These are phyloP conservation scores for Tanytarsus gracilentus DNA, from an alignment of 2,888 invertebrate genomes.

Conservation along the genomic window DNA sequence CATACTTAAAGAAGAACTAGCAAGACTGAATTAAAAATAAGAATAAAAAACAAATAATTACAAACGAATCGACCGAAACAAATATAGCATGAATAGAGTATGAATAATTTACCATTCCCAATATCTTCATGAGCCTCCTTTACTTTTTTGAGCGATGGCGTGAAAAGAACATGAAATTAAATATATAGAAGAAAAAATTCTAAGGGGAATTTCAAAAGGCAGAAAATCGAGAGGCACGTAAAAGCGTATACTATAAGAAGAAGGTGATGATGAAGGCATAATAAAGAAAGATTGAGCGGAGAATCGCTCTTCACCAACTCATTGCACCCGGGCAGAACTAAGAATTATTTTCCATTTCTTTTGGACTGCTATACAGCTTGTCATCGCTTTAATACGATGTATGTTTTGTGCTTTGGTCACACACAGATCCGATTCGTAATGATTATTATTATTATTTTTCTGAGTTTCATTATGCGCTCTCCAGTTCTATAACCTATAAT, in stretches of 20 bases:
- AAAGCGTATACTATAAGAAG: neutral
- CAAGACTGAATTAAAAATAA: neutral
- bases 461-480: no score
- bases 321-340: slow-evolving; percentile 27
- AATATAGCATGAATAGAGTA: slow-evolving; percentile 18
- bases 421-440: slow-evolving; percentile 21
- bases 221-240: neutral
- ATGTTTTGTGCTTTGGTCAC: slow-evolving; percentile 27
- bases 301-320: slow-evolving; percentile 25
- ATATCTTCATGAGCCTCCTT: neutral
- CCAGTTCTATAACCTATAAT: no score
- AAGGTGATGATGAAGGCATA: neutral
- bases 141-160: no score
- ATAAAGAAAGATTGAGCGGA: neutral
- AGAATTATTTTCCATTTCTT: no score
- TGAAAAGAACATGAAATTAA: no score
- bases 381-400: slow-evolving; percentile 29
- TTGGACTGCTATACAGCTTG: no score
- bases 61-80: slow-evolving; percentile 29
- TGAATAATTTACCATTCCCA: slow-evolving; percentile 17
- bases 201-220: no score
- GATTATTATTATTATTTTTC: no score
- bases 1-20: slow-evolving; percentile 14
- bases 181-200: no score
- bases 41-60: slow-evolving; percentile 26